A percentile compares a stretch with the other conserved stretches of the same genome.
These are phyloP conservation scores for Cephus spinipes DNA, from an alignment of 2,888 invertebrate genomes.

Conservation along the genomic window DNA sequence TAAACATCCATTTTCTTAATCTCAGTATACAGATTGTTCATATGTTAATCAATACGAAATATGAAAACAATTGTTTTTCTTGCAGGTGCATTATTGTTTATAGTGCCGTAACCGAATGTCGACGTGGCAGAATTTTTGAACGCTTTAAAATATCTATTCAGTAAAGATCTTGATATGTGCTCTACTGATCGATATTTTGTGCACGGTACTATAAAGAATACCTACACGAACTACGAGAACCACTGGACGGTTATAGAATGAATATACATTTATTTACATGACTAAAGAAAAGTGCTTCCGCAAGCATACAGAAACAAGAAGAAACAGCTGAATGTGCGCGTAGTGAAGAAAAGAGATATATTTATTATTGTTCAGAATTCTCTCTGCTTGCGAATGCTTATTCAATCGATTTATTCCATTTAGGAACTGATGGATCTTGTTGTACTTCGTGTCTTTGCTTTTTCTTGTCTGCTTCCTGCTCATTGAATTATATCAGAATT, in stretches of 20 bases:
- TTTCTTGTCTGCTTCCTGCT: background rate
- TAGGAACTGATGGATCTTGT: constrained; percentile 17
- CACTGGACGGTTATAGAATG: background rate
- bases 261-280: background rate
- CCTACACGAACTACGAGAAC: background rate
- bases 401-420: constrained; percentile 6
- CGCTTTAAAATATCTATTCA: background rate
- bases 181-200: background rate
- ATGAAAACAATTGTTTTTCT: background rate
- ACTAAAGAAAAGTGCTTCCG: background rate
- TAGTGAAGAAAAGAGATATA: background rate
- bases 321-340: background rate
- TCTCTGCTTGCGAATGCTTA: background rate
- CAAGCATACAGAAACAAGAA: background rate
- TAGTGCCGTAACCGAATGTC: background rate
- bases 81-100: background rate
- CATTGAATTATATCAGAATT: background rate
- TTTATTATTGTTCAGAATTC: background rate
- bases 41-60: background rate
- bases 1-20: background rate
- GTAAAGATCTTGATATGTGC: background rate
- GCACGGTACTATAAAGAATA: background rate
- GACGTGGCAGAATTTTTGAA: background rate
- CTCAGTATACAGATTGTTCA: background rate
- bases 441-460: background rate